phyloP scores from a whole-genome alignment of 2,113 vertebrate genomes.

The Lasiurus borealis region DNA sequence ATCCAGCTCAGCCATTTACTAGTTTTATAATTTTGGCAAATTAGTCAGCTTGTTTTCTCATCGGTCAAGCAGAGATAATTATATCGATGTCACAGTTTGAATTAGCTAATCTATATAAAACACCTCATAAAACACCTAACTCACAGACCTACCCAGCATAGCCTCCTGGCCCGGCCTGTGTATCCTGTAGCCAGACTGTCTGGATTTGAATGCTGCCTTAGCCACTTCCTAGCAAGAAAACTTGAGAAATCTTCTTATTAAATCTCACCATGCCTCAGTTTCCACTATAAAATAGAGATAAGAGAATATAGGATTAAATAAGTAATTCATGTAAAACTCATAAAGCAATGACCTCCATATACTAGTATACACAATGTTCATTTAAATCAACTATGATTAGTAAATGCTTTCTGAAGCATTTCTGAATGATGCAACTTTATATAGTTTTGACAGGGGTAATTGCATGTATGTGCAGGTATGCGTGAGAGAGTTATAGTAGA shows the following conservation, averaged over 20 bases:
- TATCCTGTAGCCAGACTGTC: constrained; percentile 37
- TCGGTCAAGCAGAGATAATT: constrained; percentile 80
- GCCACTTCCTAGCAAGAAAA: not conserved
- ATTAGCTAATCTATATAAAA: constrained; percentile 83
- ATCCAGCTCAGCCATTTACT: constrained; percentile 58
- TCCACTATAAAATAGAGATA: constrained; percentile 33
- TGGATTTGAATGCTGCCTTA: not conserved
- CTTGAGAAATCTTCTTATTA: not conserved
- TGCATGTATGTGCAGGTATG: not conserved
- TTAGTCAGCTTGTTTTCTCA: constrained; percentile 77
- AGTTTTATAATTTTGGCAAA: constrained; percentile 79
- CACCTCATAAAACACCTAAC: constrained; percentile 76
- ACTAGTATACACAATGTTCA: not conserved
- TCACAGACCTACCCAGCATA: constrained; percentile 63
- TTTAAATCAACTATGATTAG: not conserved
- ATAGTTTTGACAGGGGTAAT: not conserved
- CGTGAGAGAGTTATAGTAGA: too few species aligned
- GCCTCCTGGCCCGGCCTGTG: not conserved
- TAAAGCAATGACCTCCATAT: not conserved
- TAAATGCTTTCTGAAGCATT: not conserved
- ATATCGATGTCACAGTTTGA: constrained; percentile 70
- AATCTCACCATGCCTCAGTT: constrained; percentile 18
- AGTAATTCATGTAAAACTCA: not conserved
- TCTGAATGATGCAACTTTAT: not conserved
- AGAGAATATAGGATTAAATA: not conserved